A percentile compares a stretch with the other conserved stretches of the same genome.
These are phyloP conservation scores for Drosophila lacicola DNA, from an alignment of 2,888 invertebrate species.

Conservation along the genomic window DNA sequence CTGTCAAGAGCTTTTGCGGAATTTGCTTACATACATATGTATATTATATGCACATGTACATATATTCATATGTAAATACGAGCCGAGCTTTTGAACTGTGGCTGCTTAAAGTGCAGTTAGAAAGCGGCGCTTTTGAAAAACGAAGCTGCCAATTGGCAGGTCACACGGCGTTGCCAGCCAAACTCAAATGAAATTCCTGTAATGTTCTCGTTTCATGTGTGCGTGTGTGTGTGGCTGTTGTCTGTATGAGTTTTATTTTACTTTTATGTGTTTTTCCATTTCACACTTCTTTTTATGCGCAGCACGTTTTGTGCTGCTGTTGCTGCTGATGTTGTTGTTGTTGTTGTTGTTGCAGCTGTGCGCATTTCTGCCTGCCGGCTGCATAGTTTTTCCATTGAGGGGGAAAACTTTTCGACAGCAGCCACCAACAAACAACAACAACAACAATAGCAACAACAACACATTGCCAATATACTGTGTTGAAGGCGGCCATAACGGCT, in stretches of 20 bases:
- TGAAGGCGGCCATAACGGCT: conserved; percentile 62
- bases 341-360: conserved; percentile 66
- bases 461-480: conserved; percentile 64
- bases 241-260: conserved; percentile 34
- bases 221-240: conserved; percentile 8
- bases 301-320: conserved; percentile 43
- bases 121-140: conserved; percentile 39
- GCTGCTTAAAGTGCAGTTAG: conserved; percentile 19
- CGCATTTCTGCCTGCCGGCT: conserved; percentile 57
- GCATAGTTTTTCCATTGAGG: conserved; percentile 48
- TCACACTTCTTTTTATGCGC: conserved; percentile 72
- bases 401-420: conserved; percentile 52
- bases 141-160: conserved; percentile 18
- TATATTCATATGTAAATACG: conserved; percentile 1
- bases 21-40: conserved; percentile 27
- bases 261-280: conserved; percentile 66
- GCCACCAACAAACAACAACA: neutral
- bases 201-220: conserved; percentile 46
- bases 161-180: conserved; percentile 36
- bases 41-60: neutral
- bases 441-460: conserved; percentile 13
- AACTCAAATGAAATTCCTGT: conserved; percentile 53
- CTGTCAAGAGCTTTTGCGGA: conserved; percentile 44
- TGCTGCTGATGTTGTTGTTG: conserved; percentile 42
- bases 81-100: conserved; percentile 12